These are phyloP conservation scores for Siderastrea siderea DNA, from an alignment of 92 coral and sea anemone genomes.

Conservation along the genomic window DNA sequence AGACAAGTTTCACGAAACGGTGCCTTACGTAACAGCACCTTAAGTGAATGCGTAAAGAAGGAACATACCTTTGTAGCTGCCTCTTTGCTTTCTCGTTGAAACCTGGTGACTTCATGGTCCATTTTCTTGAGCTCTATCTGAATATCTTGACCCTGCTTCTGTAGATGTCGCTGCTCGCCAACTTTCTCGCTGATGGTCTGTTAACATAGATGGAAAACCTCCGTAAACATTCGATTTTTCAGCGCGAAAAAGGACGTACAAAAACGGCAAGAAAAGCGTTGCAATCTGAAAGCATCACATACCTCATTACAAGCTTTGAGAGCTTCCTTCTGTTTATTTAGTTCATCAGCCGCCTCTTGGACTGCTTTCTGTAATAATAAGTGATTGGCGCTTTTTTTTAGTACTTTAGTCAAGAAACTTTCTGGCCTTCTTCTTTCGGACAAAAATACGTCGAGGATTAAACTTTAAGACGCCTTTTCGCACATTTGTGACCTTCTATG, in stretches of 20 bases:
- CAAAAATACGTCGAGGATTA: too few relatives aligned
- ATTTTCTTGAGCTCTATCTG: slow-evolving; percentile 89
- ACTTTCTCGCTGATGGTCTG: slow-evolving; percentile 91
- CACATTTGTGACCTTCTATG: too few relatives aligned
- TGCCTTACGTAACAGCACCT: too few relatives aligned
- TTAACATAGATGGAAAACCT: neutral
- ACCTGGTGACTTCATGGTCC: slow-evolving; percentile 90
- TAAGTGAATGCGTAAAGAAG: too few relatives aligned
- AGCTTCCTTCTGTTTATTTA: slow-evolving; percentile 91
- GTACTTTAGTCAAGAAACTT: too few relatives aligned
- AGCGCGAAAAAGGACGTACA: neutral
- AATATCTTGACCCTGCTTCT: slow-evolving; percentile 75
- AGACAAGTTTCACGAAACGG: too few relatives aligned
- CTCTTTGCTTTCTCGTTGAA: slow-evolving; percentile 91
- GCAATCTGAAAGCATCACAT: neutral
- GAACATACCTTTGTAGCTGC: slow-evolving; percentile 88
- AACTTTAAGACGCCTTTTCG: too few relatives aligned
- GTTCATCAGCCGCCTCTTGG: slow-evolving; percentile 86
- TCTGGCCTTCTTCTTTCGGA: too few relatives aligned
- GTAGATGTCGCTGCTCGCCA: slow-evolving; percentile 68
- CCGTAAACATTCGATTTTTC: neutral
- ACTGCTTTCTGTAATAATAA: slow-evolving; percentile 78
- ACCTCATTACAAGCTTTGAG: slow-evolving; percentile 92
- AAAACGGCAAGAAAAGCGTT: neutral
- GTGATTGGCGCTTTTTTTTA: too few relatives aligned